Conservation (phyloP, 2,113 vertebrate species). For the Meles meles region DNA sequence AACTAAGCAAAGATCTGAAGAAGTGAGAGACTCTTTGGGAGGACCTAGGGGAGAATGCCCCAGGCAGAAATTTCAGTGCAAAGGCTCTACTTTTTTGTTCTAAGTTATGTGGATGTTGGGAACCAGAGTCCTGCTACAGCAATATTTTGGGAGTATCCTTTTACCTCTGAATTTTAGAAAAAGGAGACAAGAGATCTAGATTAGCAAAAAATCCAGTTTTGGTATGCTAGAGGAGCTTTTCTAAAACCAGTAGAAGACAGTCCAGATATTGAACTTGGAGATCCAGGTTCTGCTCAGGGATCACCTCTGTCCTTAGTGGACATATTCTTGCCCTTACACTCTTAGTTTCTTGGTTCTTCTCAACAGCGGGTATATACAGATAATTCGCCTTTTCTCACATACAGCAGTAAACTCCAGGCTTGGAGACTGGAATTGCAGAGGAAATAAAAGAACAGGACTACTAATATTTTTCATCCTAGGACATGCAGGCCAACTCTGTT, state of each 20-base stretch:
- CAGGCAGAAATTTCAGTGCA: not conserved
- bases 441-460: not conserved
- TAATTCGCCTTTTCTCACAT: not conserved
- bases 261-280: not conserved
- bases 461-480: not conserved
- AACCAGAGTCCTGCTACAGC: not conserved
- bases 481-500: not conserved
- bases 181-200: not conserved
- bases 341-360: not conserved
- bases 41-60: not conserved
- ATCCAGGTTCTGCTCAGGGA: not conserved
- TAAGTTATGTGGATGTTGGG: not conserved
- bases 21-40: not conserved
- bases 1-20: not conserved
- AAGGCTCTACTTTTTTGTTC: not conserved
- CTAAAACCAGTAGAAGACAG: not conserved
- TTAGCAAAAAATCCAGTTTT: not conserved
- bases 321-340: not conserved
- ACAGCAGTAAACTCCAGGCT: not conserved
- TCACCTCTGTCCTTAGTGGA: not conserved
- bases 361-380: not conserved
- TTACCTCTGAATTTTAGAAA: not conserved
- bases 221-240: not conserved
- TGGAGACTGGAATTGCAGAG: not conserved
- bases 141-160: not conserved